phyloP scores from a whole-genome alignment of 2,113 vertebrate species.

The Nematolebias whitei region DNA sequence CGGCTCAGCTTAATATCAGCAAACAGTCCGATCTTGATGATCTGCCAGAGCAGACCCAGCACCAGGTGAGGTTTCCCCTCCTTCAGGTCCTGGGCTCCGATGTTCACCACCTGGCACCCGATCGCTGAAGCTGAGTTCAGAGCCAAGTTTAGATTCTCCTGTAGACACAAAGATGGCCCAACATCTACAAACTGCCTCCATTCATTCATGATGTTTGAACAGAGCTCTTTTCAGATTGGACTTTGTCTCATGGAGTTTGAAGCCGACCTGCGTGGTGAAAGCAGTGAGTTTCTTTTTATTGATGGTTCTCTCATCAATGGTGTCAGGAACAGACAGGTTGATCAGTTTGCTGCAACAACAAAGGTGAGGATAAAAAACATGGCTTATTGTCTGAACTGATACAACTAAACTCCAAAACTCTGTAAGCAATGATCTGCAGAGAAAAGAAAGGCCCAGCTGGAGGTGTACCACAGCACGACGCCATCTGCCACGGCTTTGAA shows the following conservation, averaged over 20 bases:
- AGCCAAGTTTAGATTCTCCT: conserved; percentile 98
- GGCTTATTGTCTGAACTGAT: background rate
- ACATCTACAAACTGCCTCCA: background rate
- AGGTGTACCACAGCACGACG: conserved; percentile 87
- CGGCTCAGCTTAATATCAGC: conserved; percentile 94
- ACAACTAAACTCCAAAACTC: background rate
- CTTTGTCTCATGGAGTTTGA: too few species aligned
- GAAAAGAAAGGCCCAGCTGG: background rate
- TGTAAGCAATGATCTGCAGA: background rate
- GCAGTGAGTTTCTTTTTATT: conserved; percentile 96
- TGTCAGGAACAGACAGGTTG: conserved; percentile 95
- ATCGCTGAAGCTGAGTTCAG: conserved; percentile 97
- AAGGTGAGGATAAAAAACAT: background rate
- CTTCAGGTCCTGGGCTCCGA: conserved; percentile 92
- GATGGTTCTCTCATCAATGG: conserved; percentile 96
- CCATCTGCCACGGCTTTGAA: conserved; percentile 90
- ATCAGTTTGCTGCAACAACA: conserved; percentile 91
- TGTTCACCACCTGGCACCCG: conserved; percentile 98
- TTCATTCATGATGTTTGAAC: background rate
- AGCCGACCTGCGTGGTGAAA: conserved; percentile 90
- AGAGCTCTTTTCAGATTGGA: background rate
- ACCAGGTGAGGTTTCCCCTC: conserved; percentile 97
- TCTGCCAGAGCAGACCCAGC: conserved; percentile 95
- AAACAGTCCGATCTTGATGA: conserved; percentile 97
- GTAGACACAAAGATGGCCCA: conserved; percentile 8